Percentiles rank a stretch among this genome's conserved stretches.
Conservation (phyloP, 1,140 invertebrate species). For the Oryctes rhinoceros region DNA sequence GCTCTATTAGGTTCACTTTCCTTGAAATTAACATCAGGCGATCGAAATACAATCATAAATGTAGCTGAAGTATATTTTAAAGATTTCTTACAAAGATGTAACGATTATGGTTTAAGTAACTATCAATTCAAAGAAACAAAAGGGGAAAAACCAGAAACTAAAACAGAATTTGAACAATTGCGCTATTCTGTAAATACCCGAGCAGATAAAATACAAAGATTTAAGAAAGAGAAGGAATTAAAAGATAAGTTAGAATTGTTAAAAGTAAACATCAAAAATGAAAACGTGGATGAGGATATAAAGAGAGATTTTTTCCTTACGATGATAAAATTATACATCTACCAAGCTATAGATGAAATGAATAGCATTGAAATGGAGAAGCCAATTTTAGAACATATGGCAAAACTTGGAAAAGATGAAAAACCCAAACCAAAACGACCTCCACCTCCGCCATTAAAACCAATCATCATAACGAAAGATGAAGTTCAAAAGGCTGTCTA, state of each 20-base stretch:
- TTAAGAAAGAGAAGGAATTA: slow-evolving; percentile 81
- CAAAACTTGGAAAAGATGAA: slow-evolving; percentile 62
- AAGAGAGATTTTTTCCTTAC: slow-evolving; percentile 85
- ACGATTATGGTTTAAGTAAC: slow-evolving; percentile 79
- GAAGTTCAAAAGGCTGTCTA: slow-evolving; percentile 91
- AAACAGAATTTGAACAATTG: slow-evolving; percentile 57
- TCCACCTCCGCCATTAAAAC: slow-evolving; percentile 70
- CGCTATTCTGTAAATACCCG: slow-evolving; percentile 64
- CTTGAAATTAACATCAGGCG: slow-evolving; percentile 71
- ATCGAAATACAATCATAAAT: slow-evolving; percentile 74
- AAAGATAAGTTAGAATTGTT: slow-evolving; percentile 74
- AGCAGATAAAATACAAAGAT: slow-evolving; percentile 81
- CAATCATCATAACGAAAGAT: slow-evolving; percentile 93
- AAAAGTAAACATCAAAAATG: slow-evolving; percentile 69
- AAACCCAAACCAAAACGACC: slow-evolving; percentile 60
- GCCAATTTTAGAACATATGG: slow-evolving; percentile 77
- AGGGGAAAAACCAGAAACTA: slow-evolving; percentile 30
- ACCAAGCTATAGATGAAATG: slow-evolving; percentile 81
- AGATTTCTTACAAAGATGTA: slow-evolving; percentile 83
- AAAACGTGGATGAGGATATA: slow-evolving; percentile 79
- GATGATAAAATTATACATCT: slow-evolving; percentile 78
- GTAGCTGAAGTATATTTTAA: slow-evolving; percentile 84
- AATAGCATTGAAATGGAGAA: slow-evolving; percentile 76
- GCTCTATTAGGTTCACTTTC: slow-evolving; percentile 81
- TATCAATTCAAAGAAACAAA: slow-evolving; percentile 54